Conservation (phyloP, 2,888 invertebrate genomes). For the Caenorhabditis panamensis region DNA sequence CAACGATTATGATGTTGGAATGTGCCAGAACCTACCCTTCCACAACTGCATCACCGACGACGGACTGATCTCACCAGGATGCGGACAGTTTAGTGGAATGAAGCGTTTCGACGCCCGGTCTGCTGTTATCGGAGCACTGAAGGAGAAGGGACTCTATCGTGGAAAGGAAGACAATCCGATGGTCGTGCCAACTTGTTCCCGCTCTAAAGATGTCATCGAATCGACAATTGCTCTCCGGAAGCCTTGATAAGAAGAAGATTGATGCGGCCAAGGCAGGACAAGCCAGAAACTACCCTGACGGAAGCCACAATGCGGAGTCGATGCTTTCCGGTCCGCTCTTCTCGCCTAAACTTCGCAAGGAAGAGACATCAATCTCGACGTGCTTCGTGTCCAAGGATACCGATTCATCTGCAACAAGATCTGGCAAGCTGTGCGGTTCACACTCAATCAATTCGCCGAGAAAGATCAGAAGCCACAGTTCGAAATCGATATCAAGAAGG, state of each 20-base stretch:
- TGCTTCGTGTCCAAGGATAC: slow-evolving; percentile 88
- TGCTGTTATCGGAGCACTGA: slow-evolving; percentile 89
- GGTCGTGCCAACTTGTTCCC: slow-evolving; percentile 92
- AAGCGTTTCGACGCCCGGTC: too few relatives aligned
- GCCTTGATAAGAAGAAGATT: slow-evolving; percentile 90
- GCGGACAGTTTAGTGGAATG: too few relatives aligned
- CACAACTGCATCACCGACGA: too few relatives aligned
- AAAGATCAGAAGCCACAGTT: slow-evolving; percentile 50
- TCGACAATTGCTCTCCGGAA: slow-evolving; percentile 88
- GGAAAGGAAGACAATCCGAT: slow-evolving; percentile 93
- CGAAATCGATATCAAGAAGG: slow-evolving; percentile 72
- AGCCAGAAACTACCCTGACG: slow-evolving; percentile 81
- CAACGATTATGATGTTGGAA: too few relatives aligned
- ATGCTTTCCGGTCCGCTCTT: slow-evolving; percentile 92
- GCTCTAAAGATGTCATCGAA: slow-evolving; percentile 97
- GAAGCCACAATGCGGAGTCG: slow-evolving; percentile 85
- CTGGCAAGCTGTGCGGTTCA: slow-evolving; percentile 98
- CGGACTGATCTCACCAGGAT: too few relatives aligned
- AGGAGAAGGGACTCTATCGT: slow-evolving; percentile 87
- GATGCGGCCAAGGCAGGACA: slow-evolving; percentile 86
- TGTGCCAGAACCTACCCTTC: too few relatives aligned
- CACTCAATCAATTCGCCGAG: slow-evolving; percentile 84
- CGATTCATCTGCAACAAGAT: slow-evolving; percentile 83
- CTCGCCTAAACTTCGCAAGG: slow-evolving; percentile 92
- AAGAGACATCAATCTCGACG: slow-evolving; percentile 96